phyloP scores from a whole-genome alignment of 64 coral and sea anemone genomes.

The Platygyra sinensis region DNA sequence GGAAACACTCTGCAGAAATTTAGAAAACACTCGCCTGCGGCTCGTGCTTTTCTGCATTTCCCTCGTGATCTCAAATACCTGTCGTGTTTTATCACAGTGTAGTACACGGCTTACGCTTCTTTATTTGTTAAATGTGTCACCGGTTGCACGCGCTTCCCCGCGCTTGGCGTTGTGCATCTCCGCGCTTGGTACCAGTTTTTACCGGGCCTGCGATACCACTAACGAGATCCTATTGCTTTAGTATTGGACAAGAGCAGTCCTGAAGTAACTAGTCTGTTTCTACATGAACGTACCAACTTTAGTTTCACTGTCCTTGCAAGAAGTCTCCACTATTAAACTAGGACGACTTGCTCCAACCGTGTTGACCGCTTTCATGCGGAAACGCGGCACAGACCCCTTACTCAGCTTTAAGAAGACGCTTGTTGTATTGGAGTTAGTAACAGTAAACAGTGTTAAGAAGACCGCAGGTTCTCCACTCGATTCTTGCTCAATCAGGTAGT shows the following conservation, averaged over 20 bases:
- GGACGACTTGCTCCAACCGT: conserved; percentile 67
- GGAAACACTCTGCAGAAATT: too few relatives aligned
- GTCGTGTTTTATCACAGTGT: too few relatives aligned
- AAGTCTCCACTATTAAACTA: conserved; percentile 35
- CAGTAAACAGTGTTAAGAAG: conserved; percentile 39
- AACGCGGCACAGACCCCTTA: conserved; percentile 38
- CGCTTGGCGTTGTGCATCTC: neutral
- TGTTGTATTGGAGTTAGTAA: conserved; percentile 50
- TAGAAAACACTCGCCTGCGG: too few relatives aligned
- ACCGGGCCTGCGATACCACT: too few relatives aligned
- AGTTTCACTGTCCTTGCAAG: conserved; percentile 15
- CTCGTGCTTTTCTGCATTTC: too few relatives aligned
- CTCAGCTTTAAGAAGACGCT: conserved; percentile 32
- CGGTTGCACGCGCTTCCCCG: neutral
- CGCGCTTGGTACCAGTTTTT: neutral
- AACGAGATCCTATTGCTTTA: too few relatives aligned
- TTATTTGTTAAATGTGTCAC: too few relatives aligned
- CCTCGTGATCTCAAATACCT: too few relatives aligned
- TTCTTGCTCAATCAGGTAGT: conserved; percentile 74
- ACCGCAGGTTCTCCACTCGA: conserved; percentile 46
- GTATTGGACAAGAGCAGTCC: too few relatives aligned
- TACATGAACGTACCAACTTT: neutral
- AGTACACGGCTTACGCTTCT: too few relatives aligned
- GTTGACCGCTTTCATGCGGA: conserved; percentile 74
- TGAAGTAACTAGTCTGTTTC: too few relatives aligned